phyloP scores from a whole-genome alignment of 2,113 vertebrate species.

The Hemiscyllium ocellatum region DNA sequence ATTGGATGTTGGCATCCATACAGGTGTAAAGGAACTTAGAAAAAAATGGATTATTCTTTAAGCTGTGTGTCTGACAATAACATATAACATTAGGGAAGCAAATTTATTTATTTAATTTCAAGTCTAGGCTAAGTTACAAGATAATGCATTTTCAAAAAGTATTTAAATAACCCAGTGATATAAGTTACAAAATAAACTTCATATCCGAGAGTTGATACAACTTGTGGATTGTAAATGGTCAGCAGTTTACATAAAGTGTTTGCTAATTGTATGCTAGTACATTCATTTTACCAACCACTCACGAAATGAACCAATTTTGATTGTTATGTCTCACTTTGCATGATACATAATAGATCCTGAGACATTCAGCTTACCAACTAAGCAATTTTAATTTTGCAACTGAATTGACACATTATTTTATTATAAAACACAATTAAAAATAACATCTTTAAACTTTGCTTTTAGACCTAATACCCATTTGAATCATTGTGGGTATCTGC shows the following conservation, averaged over 20 bases:
- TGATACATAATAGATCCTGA: neutral
- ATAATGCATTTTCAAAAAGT: neutral
- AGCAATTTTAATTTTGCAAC: conserved; percentile 5
- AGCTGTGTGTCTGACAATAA: neutral
- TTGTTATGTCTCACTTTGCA: neutral
- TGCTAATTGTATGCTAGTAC: neutral
- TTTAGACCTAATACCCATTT: neutral
- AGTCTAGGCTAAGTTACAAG: neutral
- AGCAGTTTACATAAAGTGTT: neutral
- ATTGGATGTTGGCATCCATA: neutral
- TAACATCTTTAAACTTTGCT: neutral
- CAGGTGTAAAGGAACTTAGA: neutral
- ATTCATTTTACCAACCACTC: neutral
- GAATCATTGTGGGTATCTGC: neutral
- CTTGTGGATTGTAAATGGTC: neutral
- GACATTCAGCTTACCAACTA: neutral
- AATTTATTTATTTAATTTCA: neutral
- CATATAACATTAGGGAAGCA: neutral
- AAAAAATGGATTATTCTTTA: neutral
- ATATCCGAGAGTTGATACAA: neutral
- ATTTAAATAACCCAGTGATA: neutral
- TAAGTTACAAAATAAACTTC: neutral
- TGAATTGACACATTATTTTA: neutral
- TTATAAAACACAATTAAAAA: neutral
- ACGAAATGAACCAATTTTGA: neutral